Evolutionary conservation across 2,797 vertebrate genomes (phyloP).

Genomic region (Melanotaenia boesemani): DNA sequence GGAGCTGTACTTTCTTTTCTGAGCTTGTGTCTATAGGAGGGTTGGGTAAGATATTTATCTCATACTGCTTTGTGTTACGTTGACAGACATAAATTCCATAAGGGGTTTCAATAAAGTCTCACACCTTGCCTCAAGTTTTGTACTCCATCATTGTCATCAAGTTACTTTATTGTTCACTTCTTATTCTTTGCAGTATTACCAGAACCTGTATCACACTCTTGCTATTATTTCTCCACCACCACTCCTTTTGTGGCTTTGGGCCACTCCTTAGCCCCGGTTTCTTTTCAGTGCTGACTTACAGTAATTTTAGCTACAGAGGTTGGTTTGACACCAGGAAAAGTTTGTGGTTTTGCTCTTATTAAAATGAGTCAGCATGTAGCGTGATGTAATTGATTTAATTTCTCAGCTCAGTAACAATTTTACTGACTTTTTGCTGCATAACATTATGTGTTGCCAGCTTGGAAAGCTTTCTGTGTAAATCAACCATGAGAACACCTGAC

Average conservation of each 20-base stretch:
- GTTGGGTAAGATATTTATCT: not conserved
- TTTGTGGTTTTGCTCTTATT: not conserved
- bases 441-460: not conserved
- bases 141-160: conserved; percentile 36
- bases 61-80: conserved; percentile 3
- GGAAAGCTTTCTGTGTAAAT: not conserved
- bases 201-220: conserved; percentile 23
- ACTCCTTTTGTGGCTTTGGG: conserved; percentile 14
- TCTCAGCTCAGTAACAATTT: not conserved
- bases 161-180: conserved; percentile 55
- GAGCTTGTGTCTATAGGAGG: too few species aligned
- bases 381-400: conserved; percentile 3
- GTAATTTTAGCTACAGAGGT: not conserved
- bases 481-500: not conserved
- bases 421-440: conserved; percentile 14
- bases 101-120: not conserved
- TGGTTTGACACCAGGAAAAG: not conserved
- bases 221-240: conserved; percentile 21
- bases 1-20: not conserved
- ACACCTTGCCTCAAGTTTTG: conserved; percentile 28
- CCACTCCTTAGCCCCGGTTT: conserved; percentile 61
- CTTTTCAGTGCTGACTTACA: conserved; percentile 17
- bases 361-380: not conserved
- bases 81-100: conserved; percentile 1
- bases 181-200: conserved; percentile 44